Evolutionary conservation across 64 coral and sea anemone genomes (phyloP), one percentile per base, ranked within the genome.

Genomic region (Astreopora myriophthalma): DNA sequence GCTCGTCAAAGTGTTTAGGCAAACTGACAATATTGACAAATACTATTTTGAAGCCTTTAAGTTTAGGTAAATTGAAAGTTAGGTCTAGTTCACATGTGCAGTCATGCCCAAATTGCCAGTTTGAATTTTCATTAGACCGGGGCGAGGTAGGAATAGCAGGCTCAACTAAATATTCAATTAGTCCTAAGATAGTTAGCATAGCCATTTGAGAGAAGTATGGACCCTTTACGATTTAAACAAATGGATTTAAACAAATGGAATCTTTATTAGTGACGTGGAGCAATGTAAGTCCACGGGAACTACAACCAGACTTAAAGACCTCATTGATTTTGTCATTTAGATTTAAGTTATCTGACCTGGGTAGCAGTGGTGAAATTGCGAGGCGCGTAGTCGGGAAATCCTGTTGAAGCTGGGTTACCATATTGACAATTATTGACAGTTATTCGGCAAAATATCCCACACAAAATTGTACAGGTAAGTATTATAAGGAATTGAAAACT

Each of bases 11-110:
- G 44, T 75, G 19, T 75, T 75, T 75, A 28, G 33, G 29, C 28
- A 75, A 24, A 75, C 73, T 75, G 35, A 75, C 25, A 75, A 75
- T 75, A 75, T 75, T 75, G 22, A 75, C 34, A 75, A 40, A 75
- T 75, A 34, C 73, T 34, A 75, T 75, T 75, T 75, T 75, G 37
- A 75, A 14, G 9, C 73, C 73, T 16, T 75, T 75, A 39, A 75
- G 32, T 75, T 75, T 75, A 9, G 73, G 73, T 37, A 75, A 75
- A 17, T 13, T 29, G 71, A 73, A 73, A 34, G 71, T 73, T 73
- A 73, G n/a, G 71, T 36, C 36, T 73, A 16, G 71, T 36, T 36
- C 71, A 73, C 16, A 34, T 29, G 29, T 73, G 17, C 36, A 28
- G 36, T 73, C 36, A 36, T 34, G 36, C 24, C 36, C 36, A 34